Evolutionary conservation across 2,888 invertebrate species (phyloP), one percentile per base, ranked within the genome.

Genomic region (Phlogophora meticulosa): DNA sequence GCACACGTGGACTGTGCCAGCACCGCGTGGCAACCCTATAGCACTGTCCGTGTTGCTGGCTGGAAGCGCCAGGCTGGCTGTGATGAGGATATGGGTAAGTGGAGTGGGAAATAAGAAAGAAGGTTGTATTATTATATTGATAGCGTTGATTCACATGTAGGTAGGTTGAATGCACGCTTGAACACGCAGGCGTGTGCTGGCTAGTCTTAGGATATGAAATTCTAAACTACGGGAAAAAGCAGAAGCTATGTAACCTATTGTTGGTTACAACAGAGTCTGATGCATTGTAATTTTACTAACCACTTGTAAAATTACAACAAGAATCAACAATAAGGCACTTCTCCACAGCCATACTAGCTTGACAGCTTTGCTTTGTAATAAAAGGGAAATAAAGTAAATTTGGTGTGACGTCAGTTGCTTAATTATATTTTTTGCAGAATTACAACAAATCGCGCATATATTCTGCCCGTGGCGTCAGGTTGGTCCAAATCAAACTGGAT

Each of bases 391-490:
- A n/a, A n/a, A n/a, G n/a, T n/a, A n/a, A n/a, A n/a, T n/a, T n/a
- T n/a, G n/a, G n/a, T n/a, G 11, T 1, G 7, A 49, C 13, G 4
- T 5, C 11, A 9, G 43, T 24, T 48, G 13, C 1, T 1, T 7
- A 36, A 40, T 24, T n/a, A n/a, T 15, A 22, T 22, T 57, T 32
- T 56, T 83, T 93, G 36, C 91, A 98, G 98, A 98, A 98, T 90
- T 98, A 98, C 91, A 98, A 98, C 91, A 98, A 98, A 91, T 98
- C 98, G 0, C 96, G 98, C 70, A 98, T 98, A 80, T 97, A 98
- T 91, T 98, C 98, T 0, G 96, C 97, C 65, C 96, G 98, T 68
- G 98, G 98, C 52, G 97, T 97, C 7, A 97, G 96, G 81, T 95
- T 97, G 83, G 93, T 98, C 13, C 96, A 97, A 71, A 97, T 98